Evolutionary conservation across 2,888 invertebrate species (phyloP).

Genomic region (Agrochola lota): DNA sequence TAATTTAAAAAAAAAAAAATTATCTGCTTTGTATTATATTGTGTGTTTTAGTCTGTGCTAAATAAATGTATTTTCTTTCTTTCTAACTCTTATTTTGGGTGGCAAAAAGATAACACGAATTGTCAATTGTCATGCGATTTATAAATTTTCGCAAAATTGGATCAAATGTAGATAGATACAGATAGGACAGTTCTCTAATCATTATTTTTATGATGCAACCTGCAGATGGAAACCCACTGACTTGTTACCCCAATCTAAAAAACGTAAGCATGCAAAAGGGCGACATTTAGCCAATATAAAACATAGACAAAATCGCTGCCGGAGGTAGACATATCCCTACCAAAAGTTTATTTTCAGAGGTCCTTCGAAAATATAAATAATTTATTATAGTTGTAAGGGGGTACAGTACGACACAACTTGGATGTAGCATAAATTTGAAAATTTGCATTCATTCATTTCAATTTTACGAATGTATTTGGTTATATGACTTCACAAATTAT

Average conservation of each 20-base stretch:
- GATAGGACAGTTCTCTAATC: too few species aligned
- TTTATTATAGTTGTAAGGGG: constrained; percentile 1
- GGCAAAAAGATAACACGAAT: background rate
- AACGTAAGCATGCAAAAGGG: background rate
- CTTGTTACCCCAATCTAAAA: background rate
- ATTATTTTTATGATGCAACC: background rate
- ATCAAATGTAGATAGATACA: background rate
- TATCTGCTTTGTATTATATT: too few species aligned
- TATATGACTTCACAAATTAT: too few species aligned
- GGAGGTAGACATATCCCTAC: background rate
- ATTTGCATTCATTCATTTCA: too few species aligned
- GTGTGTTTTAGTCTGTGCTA: too few species aligned
- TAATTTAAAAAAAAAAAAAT: too few species aligned
- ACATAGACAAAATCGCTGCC: background rate
- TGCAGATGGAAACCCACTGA: background rate
- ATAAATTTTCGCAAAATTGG: background rate
- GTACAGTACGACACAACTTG: too few species aligned
- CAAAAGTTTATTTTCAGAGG: background rate
- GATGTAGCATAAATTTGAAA: too few species aligned
- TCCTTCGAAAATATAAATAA: background rate
- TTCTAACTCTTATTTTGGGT: background rate
- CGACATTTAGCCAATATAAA: background rate
- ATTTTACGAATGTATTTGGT: too few species aligned
- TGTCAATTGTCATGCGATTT: too few species aligned
- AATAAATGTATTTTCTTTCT: too few species aligned